Conservation (phyloP, 2,888 invertebrate species). For the Cephus nigrinus region DNA sequence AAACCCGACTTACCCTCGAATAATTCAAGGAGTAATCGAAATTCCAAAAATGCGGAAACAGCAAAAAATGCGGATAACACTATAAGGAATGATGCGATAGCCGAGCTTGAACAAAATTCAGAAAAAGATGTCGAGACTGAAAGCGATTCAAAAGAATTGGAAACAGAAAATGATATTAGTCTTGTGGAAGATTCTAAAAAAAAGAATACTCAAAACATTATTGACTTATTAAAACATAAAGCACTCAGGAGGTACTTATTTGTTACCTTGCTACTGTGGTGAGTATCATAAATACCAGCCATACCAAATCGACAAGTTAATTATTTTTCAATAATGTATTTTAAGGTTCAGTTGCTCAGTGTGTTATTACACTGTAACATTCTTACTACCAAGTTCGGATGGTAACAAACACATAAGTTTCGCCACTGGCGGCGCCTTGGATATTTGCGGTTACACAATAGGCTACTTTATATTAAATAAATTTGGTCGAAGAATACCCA, state of each 20-base stretch:
- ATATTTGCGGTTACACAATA: conserved; percentile 64
- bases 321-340: not conserved
- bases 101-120: conserved; percentile 8
- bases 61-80: not conserved
- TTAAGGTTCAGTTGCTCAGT: conserved; percentile 67
- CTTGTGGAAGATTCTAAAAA: conserved; percentile 17
- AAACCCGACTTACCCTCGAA: not conserved
- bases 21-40: conserved; percentile 8
- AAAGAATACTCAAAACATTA: conserved; percentile 17
- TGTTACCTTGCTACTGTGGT: not conserved
- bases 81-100: conserved; percentile 2
- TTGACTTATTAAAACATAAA: conserved; percentile 26
- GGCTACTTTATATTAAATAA: conserved; percentile 60
- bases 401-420: conserved; percentile 68
- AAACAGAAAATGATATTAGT: conserved; percentile 15
- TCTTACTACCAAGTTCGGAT: conserved; percentile 62
- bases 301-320: not conserved
- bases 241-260: conserved; percentile 29
- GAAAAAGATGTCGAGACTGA: conserved; percentile 29
- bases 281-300: not conserved
- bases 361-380: conserved; percentile 65
- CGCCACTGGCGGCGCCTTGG: conserved; percentile 67
- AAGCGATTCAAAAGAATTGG: conserved; percentile 23
- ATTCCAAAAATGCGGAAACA: conserved; percentile 11
- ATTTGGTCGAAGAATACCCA: conserved; percentile 65